Evolutionary conservation across 2,797 vertebrate species (phyloP), one percentile per base, ranked within the genome.

Genomic region (Tadarida brasiliensis): DNA sequence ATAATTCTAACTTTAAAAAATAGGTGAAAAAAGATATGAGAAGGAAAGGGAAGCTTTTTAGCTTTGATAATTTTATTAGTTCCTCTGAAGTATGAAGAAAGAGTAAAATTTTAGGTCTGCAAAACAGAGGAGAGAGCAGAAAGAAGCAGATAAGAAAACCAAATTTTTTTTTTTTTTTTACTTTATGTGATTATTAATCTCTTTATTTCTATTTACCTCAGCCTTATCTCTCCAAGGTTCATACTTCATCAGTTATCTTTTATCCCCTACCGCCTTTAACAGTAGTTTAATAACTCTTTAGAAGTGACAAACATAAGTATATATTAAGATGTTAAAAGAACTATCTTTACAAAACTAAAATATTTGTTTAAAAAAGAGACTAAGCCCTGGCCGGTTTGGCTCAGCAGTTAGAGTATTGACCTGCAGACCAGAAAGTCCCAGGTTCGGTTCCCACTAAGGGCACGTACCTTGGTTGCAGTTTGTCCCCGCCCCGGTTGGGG

Each of bases 241-340:
- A 3, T 51, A 63, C 49, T 82, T 92, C 30, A 39, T 33, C 47
- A 74, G 33, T 88, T 91, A 24, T 35, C 30, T 91, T 91, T 85
- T 81, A 63, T 77, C 12, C 4, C 4, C 51, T 77, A 22, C 3
- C 8, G 57, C 35, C 35, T 81, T 88, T 80, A 65, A 61, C 30
- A 87, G 49, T 39, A 82, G 11, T 77, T 87, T 83, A 61, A 16
- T 80, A 59, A 65, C 49, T 93, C 33, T 78, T 57, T 91, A 73
- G 11, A 77, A 87, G 70, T 94, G 49, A 68, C 33, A 84, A 57
- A 33, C 5, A 16, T 57, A 84, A 74, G 11, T 28, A 51, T 87
- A 73, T 49, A 24, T 67, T 78, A 90, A 82, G 70, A 94, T 35
- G 11, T 95, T 83, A 80, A 87, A 84, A 90, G 22, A 87, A 68